Conservation (phyloP, 37 sponge, comb jelly and placozoan species). For the Aphrocallistes beatrix region DNA sequence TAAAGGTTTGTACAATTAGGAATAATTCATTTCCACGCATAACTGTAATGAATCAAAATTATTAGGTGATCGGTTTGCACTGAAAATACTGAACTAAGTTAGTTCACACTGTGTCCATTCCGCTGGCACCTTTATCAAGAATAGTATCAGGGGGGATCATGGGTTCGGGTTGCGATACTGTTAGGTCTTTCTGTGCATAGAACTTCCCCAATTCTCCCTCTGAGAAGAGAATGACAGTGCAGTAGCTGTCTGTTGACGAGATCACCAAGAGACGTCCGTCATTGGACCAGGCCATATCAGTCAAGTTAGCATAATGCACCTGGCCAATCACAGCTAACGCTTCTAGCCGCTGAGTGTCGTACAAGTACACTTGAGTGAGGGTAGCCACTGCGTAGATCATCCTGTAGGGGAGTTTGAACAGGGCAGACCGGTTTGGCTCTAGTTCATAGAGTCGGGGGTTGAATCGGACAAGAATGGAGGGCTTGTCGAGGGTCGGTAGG, state of each 20-base stretch:
- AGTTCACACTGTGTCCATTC: too few relatives aligned
- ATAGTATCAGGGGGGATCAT: too few relatives aligned
- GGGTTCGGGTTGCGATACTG: too few relatives aligned
- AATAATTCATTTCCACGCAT: too few relatives aligned
- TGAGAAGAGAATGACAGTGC: slow-evolving; percentile 66
- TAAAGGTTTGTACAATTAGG: too few relatives aligned
- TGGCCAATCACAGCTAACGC: slow-evolving; percentile 67
- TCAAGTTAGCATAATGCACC: slow-evolving; percentile 86
- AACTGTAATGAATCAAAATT: too few relatives aligned
- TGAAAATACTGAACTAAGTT: too few relatives aligned
- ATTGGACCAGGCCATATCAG: slow-evolving; percentile 88
- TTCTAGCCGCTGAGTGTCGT: slow-evolving; percentile 75
- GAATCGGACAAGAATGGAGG: slow-evolving; percentile 61
- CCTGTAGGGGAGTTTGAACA: slow-evolving; percentile 71
- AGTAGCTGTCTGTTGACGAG: slow-evolving; percentile 88
- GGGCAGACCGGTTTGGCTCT: slow-evolving; percentile 3
- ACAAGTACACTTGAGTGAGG: slow-evolving; percentile 56
- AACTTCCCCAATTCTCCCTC: slow-evolving; percentile 62
- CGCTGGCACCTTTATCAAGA: too few relatives aligned
- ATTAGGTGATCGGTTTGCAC: too few relatives aligned
- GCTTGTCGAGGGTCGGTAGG: slow-evolving; percentile 69
- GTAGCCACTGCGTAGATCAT: slow-evolving; percentile 93
- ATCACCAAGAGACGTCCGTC: slow-evolving; percentile 64
- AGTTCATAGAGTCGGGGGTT: slow-evolving; percentile 72
- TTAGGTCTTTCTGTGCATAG: not conserved